A percentile compares a stretch with the other conserved stretches of the same genome.
Conservation (phyloP, 2,888 invertebrate species). For the Hesperia comma region DNA sequence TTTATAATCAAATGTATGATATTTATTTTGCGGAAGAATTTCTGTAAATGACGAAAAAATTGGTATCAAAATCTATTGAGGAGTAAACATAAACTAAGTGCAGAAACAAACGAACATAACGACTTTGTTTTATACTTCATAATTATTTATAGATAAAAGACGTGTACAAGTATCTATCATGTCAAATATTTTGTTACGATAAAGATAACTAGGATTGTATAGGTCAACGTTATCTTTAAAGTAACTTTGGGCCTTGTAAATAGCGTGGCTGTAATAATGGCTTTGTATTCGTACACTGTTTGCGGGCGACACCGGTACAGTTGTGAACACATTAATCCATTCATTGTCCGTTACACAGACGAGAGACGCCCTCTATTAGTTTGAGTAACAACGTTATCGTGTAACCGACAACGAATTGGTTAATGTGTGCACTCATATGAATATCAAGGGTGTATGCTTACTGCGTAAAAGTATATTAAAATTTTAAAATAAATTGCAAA, state of each 20-base stretch:
- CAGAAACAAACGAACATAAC: not conserved
- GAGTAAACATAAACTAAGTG: not conserved
- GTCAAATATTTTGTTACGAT: conserved; percentile 12
- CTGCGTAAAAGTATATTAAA: conserved; percentile 4
- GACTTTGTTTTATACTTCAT: not conserved
- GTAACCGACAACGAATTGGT: not conserved
- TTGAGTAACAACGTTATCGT: not conserved
- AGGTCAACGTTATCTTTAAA: conserved; percentile 17
- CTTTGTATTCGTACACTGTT: conserved; percentile 28
- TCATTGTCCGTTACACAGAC: not conserved
- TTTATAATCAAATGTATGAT: no score
- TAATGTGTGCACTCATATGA: not conserved
- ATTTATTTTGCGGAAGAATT: no score
- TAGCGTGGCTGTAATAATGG: conserved; percentile 22
- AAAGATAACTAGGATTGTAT: not conserved
- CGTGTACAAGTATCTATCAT: conserved; percentile 12
- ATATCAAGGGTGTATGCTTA: conserved; percentile 28
- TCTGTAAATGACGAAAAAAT: no score
- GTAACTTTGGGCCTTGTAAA: conserved; percentile 26
- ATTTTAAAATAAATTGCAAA: conserved; percentile 8
- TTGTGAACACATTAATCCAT: not conserved
- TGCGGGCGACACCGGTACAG: not conserved
- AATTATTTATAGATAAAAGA: not conserved
- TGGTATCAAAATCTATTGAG: no score
- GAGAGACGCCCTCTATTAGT: not conserved